Base-by-base conservation (phyloP, 2,113 vertebrate species). In the Pangasianodon gigas region DNA sequence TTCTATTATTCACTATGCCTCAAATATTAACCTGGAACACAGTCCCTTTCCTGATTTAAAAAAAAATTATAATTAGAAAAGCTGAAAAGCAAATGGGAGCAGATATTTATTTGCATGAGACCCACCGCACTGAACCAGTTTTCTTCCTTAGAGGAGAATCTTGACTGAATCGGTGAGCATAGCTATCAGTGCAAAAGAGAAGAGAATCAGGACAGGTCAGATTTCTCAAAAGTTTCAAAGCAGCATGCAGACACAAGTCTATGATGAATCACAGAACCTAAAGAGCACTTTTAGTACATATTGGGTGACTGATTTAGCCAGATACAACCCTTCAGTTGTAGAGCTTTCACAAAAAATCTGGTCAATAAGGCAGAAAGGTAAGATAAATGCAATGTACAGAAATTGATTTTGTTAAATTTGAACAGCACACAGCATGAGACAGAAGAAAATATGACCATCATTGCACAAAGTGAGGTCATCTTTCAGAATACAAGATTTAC, bases 131-230 rank as follows among this genome's bases (percentile, higher is more conserved):
- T 89, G 74, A 81, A 87, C 44, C 26, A 46, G 84, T 89, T 85
- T 90, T 91, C 69, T 79, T 92, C 82, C 87, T 82, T n/a, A 69
- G 58, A 89, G 89, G 37, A 56, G 90, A 80, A 48, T 92, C 93
- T 89, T 92, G 90, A 88, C 77, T 52, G 62, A 90, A 86, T 46
- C 41, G 87, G 74, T 51, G 86, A 44, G 88, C 87, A 75, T 93
- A 94, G 86, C 93, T 94, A 90, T 21, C 60, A 86, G 89, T n/a
- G 51, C 67, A 91, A 89, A 84, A 87, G 41, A 91, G 41, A 90
- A 56, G 56, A 69, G 41, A 32, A 84, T 88, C 48, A 92, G 60
- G 62, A 82, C 4, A 71, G 13, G 26, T 75, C 19, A 75, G 58
- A 88, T 74, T 90, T 87, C 21, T 85, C 10, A 60, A 29, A 85